These are phyloP conservation scores for Henricia sp. DNA, from an alignment of 53 echinoderm and acorn worm genomes.

Conservation along the genomic window DNA sequence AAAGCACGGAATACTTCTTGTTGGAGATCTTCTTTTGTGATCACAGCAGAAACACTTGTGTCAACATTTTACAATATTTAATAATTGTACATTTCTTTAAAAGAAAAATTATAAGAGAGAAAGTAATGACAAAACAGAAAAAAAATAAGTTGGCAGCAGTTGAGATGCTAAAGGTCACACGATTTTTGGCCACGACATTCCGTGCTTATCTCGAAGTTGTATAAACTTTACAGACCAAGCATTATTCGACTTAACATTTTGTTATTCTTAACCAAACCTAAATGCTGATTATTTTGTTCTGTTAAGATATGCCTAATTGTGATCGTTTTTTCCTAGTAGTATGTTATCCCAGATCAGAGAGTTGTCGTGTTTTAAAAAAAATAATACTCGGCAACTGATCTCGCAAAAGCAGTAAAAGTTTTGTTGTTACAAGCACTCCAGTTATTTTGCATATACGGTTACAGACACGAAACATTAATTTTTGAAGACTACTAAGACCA, in stretches of 20 bases:
- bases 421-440: no score
- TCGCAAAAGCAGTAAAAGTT: no score
- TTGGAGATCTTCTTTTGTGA: slow-evolving; percentile 1
- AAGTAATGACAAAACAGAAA: background rate
- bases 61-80: slow-evolving; percentile 43
- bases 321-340: no score
- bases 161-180: background rate
- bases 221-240: slow-evolving; percentile 41
- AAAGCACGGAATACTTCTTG: slow-evolving; percentile 31
- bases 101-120: slow-evolving; percentile 8
- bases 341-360: no score
- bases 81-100: slow-evolving; percentile 46
- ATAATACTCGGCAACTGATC: no score
- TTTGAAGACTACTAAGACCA: no score
- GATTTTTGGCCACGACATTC: slow-evolving; percentile 42
- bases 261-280: no score
- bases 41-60: slow-evolving; percentile 21
- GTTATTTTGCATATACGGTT: no score
- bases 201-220: slow-evolving; percentile 36
- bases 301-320: no score
- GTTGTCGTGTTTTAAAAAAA: no score
- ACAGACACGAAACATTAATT: no score
- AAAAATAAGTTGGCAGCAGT: slow-evolving; percentile 10
- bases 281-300: no score
- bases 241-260: background rate